Evolutionary conservation across 2,797 vertebrate genomes (phyloP), one percentile per base, ranked within the genome.

Genomic region (Sebastes taczanowskii): DNA sequence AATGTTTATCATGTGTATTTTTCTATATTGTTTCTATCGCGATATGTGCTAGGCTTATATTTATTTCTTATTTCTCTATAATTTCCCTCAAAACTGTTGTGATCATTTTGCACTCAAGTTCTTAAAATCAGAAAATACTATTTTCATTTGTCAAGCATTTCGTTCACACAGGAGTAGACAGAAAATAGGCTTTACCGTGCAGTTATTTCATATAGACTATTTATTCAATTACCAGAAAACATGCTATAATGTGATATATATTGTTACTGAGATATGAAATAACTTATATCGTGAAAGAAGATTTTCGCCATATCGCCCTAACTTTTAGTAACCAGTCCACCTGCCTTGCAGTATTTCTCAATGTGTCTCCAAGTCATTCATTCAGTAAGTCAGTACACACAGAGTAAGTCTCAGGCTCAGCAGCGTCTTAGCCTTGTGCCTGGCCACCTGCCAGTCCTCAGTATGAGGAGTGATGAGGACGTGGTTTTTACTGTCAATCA

Each of bases 401-500:
- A 77, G 67, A 80, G 42, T 72, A 84, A 81, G 81, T 82, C 74
- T 82, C 34, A 74, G 73, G 60, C 80, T 86, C 74, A 91, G 87
- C 78, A 76, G 70, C 72, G 65, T 85, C 83, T 81, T 27, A 81
- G 69, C 83, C 84, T 25, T 14, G 25, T 66, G 70, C 42, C 69
- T 91, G 87, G 81, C 71, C 74, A 59, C 68, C 73, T 82, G 84
- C 83, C 83, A 86, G 16, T 46, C 59, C 49, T 72, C 62, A 65
- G 42, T 29, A 76, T 71, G 71, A 86, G 77, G 34, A 88, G 68
- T 67, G 80, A 91, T 86, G 84, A 85, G 56, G 38, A 77, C 60
- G 14, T 30, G 78, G 80, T 82, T 90, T 86, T 85, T 72, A 75
- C 82, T 89, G 86, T 89, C 88, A 87, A 34, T 91, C 86, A 82